Conservation (phyloP, 2,113 vertebrate species). For the Spheniscus mendiculus region DNA sequence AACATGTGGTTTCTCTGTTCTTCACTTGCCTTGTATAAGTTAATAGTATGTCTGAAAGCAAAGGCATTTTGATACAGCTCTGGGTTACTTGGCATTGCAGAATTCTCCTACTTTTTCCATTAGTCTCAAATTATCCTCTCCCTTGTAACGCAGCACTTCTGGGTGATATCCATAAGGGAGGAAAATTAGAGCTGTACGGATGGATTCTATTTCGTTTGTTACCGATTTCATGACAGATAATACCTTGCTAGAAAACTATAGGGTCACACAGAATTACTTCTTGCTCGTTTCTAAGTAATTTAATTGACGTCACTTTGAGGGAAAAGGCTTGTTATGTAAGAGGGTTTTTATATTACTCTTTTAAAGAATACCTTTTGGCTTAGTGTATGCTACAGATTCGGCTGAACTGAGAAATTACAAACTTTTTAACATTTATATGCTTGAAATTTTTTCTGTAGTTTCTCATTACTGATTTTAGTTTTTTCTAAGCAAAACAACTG, state of each 20-base stretch:
- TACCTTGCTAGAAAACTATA: constrained; percentile 70
- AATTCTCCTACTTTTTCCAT: constrained; percentile 72
- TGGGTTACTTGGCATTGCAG: constrained; percentile 62
- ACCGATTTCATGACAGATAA: constrained; percentile 74
- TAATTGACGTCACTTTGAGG: constrained; percentile 48
- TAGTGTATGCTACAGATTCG: not conserved
- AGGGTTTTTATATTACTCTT: not conserved
- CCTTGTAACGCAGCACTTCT: constrained; percentile 65
- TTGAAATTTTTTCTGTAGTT: not conserved
- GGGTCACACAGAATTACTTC: constrained; percentile 65
- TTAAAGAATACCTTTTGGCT: not conserved
- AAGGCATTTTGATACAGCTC: constrained; percentile 61
- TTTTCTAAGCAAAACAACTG: not conserved
- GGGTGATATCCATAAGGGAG: constrained; percentile 62
- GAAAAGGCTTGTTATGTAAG: not conserved
- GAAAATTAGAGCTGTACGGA: constrained; percentile 69
- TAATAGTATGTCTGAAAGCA: constrained; percentile 66
- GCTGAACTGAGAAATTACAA: not conserved
- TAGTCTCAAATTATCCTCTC: constrained; percentile 72
- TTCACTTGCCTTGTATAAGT: constrained; percentile 53
- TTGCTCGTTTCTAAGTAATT: constrained; percentile 42
- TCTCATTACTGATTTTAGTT: not conserved
- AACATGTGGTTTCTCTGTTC: constrained; percentile 62
- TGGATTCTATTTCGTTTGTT: constrained; percentile 77
- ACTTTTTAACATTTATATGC: not conserved